A percentile compares a stretch with the other conserved stretches of the same genome.
phyloP scores from a whole-genome alignment of 2,797 vertebrate species.

The Anguilla pacifica region DNA sequence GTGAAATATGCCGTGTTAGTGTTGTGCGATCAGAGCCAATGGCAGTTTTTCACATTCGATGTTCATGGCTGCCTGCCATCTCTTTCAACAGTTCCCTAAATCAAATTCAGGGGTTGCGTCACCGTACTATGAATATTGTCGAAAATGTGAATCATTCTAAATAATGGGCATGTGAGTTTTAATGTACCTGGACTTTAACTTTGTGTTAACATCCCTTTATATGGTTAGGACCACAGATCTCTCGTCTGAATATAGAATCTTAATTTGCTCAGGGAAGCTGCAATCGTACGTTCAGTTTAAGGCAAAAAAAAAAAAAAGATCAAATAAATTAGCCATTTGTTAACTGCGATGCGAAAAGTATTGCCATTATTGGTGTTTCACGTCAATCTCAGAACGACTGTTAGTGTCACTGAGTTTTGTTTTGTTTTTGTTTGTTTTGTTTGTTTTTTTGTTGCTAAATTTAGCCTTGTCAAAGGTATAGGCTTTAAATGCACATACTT shows the following conservation, averaged over 20 bases:
- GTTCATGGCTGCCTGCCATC: slow-evolving; percentile 29
- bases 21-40: slow-evolving; percentile 56
- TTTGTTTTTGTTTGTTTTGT: neutral
- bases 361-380: slow-evolving; percentile 29
- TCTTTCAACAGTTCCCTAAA: neutral
- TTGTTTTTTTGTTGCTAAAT: neutral
- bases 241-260: slow-evolving; percentile 38
- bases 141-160: slow-evolving; percentile 41
- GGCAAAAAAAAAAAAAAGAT: slow-evolving; percentile 9
- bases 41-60: slow-evolving; percentile 38
- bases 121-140: neutral
- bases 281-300: neutral
- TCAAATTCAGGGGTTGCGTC: slow-evolving; percentile 4
- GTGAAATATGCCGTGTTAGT: slow-evolving; percentile 44
- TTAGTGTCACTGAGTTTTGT: slow-evolving; percentile 32
- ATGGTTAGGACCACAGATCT: slow-evolving; percentile 13
- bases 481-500: neutral
- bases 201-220: slow-evolving; percentile 21
- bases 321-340: slow-evolving; percentile 5
- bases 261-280: slow-evolving; percentile 64
- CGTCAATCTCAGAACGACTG: slow-evolving; percentile 46
- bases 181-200: slow-evolving; percentile 18
- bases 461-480: neutral
- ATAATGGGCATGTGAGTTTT: neutral
- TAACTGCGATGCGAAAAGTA: neutral